Conservation (phyloP, 2,888 invertebrate genomes). For the Platerodrilus igneus region DNA sequence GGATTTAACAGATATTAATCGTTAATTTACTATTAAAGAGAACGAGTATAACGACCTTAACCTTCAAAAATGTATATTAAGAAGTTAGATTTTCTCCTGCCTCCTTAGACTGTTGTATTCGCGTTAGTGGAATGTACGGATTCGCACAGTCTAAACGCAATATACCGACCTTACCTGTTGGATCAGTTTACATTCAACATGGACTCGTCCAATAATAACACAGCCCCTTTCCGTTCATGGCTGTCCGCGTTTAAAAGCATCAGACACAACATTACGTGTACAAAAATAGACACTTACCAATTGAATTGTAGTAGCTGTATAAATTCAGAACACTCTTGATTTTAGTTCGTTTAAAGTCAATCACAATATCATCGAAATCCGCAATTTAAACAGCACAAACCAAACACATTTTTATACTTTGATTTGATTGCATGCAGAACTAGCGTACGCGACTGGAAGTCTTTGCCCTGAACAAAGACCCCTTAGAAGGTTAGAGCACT, state of each 20-base stretch:
- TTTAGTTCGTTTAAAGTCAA: no score
- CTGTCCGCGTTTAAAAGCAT: constrained; percentile 32
- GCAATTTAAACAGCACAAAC: no score
- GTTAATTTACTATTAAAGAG: no score
- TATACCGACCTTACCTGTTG: constrained; percentile 39
- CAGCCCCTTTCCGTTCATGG: constrained; percentile 41
- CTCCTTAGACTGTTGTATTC: constrained; percentile 11
- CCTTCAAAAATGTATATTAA: no score
- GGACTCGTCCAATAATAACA: constrained; percentile 39
- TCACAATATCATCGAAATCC: no score
- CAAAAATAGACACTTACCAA: constrained; percentile 22
- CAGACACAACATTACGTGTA: constrained; percentile 8
- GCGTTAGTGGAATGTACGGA: constrained; percentile 7
- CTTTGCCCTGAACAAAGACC: constrained; percentile 29
- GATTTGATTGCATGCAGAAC: constrained; percentile 32
- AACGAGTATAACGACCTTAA: no score
- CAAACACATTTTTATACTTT: no score
- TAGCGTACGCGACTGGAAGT: constrained; percentile 33
- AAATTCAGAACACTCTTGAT: no score
- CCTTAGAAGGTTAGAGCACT: constrained; percentile 22
- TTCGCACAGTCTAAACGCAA: constrained; percentile 22
- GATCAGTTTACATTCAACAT: constrained; percentile 34
- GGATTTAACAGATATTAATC: no score
- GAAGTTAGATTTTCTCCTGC: no score
- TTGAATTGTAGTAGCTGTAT: no score